These are phyloP conservation scores for Ormyrus labotus DNA, from an alignment of 2,888 invertebrate species.

Conservation along the genomic window DNA sequence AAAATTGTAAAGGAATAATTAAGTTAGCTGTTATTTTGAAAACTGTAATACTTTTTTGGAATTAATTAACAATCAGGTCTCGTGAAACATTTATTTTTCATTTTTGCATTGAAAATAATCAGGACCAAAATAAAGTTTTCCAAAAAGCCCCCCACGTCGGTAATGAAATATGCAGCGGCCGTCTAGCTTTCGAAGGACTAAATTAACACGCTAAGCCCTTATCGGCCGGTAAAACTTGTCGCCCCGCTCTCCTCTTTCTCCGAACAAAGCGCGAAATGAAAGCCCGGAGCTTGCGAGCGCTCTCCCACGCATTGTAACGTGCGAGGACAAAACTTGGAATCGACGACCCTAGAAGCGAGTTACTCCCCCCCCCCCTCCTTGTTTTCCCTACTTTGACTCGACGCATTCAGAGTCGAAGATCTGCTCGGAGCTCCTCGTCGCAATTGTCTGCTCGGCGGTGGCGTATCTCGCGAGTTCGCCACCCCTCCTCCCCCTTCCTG, in stretches of 20 bases:
- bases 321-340: constrained; percentile 15
- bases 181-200: not conserved
- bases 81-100: too few relatives aligned
- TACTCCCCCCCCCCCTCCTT: not conserved
- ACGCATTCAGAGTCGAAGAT: not conserved
- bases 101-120: too few relatives aligned
- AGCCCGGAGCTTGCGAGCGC: not conserved
- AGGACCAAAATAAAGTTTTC: too few relatives aligned
- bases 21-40: too few relatives aligned
- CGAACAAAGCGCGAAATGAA: constrained; percentile 37
- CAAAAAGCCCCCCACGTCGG: too few relatives aligned
- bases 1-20: too few relatives aligned
- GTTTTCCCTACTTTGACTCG: constrained; percentile 26
- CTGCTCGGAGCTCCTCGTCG: not conserved
- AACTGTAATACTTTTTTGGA: too few relatives aligned
- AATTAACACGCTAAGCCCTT: constrained; percentile 18
- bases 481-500: too few relatives aligned
- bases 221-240: constrained; percentile 2
- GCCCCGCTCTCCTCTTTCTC: not conserved
- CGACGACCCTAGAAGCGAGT: not conserved
- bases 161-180: too few relatives aligned
- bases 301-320: constrained; percentile 1
- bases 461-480: too few relatives aligned
- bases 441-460: too few relatives aligned
- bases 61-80: too few relatives aligned